Evolutionary conservation across 2,113 vertebrate genomes (phyloP), one percentile per base, ranked within the genome.

Genomic region (Scophthalmus maximus): DNA sequence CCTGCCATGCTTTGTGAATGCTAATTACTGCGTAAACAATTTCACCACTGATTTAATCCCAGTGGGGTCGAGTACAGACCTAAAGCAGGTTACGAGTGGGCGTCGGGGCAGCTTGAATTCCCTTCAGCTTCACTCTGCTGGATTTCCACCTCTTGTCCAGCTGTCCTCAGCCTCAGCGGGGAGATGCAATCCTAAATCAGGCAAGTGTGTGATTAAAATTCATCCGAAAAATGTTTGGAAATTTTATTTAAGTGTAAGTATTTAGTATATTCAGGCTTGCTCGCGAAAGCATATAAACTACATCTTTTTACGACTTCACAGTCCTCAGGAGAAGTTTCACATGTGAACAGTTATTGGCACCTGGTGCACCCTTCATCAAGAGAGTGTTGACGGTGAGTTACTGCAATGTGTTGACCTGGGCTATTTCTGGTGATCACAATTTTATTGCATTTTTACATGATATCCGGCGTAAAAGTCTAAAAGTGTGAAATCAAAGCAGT

Each of bases 181-280:
- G 11, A 91, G 86, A 78, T 95, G 90, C 76, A 96, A 95, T 85
- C 95, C 95, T 36, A 94, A 93, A 93, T 97, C 96, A 94, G 95
- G 95, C 93, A 78, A 92, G 93, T 56, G 12, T 20, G 10, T 26
- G 27, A 34, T 4, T 42, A 32, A 23, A 30, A 29, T 51, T 38
- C 15, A 47, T 8, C 8, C 50, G 7, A 42, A 6, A 57, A 11
- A n/a, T n/a, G n/a, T n/a, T n/a, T n/a, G n/a, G n/a, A n/a, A n/a
- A n/a, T 42, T 47, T 0, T 53, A 47, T 68, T 1, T 5, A 27
- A 56, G 30, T 49, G 5, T 42, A 26, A 17, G 3, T 1, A 50
- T 50, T 64, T 44, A 18, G 1, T 50, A 1, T 25, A 47, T 20
- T 47, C 1, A 40, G 3, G 6, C 10, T 25, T 50, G 5, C 7